Base-by-base conservation (phyloP, 2,888 invertebrate species). In the Dysmachus trigonus region DNA sequence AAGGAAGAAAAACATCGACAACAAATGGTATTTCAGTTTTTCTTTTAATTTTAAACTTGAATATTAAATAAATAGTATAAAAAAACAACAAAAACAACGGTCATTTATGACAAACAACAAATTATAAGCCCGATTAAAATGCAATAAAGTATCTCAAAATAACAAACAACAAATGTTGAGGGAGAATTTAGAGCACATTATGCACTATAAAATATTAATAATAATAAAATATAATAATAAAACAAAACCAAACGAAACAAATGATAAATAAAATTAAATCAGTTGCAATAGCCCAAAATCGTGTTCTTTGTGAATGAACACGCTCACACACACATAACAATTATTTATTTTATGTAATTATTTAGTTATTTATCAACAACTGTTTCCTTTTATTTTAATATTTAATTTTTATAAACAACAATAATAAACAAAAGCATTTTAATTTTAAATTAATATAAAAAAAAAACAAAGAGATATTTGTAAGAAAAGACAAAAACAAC, bases 231-330 rank as follows among this genome's bases (percentile, higher is more conserved):
- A 30, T 18, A 71, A 83, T 35, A 51, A 81, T 2, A 30, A 41
- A 85, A 53, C 47, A 47, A 86, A 51, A 71, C n/a, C 18, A 72
- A 71, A 82, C 33, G 77, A 84, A 71, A 85, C 51, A 51, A 73
- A 33, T 7, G 47, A 76, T 2, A 73, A 15, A 86, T 15, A 74
- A 81, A 76, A 85, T 85, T 71, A 85, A 85, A 87, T 85, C 81
- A 85, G 85, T 85, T 87, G 85, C 87, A 87, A 87, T 87, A 87
- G 87, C 87, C 87, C 87, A 87, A 85, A 85, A 74, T 74, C 85
- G 71, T 77, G 81, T 30, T 82, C 62, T 35, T 27, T 6, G 31
- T 30, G 10, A 73, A 79, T 73, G 33, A 53, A 33, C 62, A 86
- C 81, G 79, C 76, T 35, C 79, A 79, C 79, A 62, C 15, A 77